Evolutionary conservation across 2,113 vertebrate species (phyloP).

Genomic region (Myrmophylax atrothorax): DNA sequence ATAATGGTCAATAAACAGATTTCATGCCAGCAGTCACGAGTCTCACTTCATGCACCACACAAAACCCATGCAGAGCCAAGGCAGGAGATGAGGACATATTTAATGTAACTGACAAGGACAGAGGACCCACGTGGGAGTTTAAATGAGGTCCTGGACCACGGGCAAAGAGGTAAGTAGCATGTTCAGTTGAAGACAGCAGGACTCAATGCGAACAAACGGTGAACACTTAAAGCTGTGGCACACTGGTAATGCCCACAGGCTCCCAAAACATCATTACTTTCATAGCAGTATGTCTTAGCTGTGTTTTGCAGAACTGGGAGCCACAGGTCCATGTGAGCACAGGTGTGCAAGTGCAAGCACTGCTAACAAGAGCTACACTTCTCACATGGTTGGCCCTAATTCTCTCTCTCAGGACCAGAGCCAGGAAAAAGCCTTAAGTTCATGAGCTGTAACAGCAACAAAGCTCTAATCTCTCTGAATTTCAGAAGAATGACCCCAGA

Average conservation of each 20-base stretch:
- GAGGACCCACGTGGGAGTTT: background rate
- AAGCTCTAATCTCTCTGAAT: background rate
- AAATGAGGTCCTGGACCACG: background rate
- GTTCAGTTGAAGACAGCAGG: too few relatives aligned
- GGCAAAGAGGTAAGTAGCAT: background rate
- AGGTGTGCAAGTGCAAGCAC: background rate
- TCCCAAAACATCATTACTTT: background rate
- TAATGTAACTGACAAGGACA: background rate
- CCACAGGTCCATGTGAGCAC: background rate
- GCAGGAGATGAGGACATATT: background rate
- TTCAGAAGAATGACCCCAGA: background rate
- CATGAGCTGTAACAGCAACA: background rate
- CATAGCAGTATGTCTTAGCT: background rate
- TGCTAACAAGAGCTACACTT: background rate
- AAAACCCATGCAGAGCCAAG: background rate
- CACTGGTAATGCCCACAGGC: background rate
- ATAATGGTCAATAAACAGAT: too few relatives aligned
- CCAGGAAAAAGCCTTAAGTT: background rate
- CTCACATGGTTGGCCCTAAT: background rate
- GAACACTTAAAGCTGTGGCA: background rate
- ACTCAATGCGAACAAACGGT: too few relatives aligned
- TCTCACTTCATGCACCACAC: too few relatives aligned
- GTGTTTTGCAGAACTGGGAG: background rate
- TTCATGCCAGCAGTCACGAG: too few relatives aligned
- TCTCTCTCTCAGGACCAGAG: background rate